Evolutionary conservation across 2,888 invertebrate genomes (phyloP), one percentile per base, ranked within the genome.

Genomic region (Lapara coniferarum): DNA sequence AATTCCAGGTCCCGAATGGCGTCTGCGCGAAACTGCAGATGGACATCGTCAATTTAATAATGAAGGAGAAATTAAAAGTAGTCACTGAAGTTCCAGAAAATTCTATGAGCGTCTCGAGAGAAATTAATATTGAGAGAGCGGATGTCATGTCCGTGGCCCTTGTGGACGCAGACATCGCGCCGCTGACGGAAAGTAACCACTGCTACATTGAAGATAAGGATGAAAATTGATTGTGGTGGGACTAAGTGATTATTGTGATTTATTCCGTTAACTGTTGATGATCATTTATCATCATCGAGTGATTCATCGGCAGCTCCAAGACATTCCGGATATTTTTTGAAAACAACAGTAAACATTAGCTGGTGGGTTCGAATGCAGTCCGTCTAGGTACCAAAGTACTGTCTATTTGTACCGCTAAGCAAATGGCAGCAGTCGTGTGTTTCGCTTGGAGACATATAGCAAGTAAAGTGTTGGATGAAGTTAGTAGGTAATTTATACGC

Each of bases 1-100:
- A 37, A 37, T 37, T 37, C 71, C 84, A 86, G 52, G 70, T 90
- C 5, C 82, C 90, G 0, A 73, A 76, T 19, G 83, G 86, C 0
- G 69, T 73, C 0, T 82, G 82, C 56, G 79, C 80, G 0, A 82
- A 84, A 70, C 74, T 90, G 0, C 91, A 91, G 75, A 76, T 86
- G 69, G 89, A 90, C 4, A 87, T 91, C 0, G 81, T 91, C 0
- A 87, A 84, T 66, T 71, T 85, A 4, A 86, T 91, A 16, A 82
- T 90, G 79, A 85, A 75, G 13, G 84, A 86, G 0, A 85, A 87
- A 12, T 49, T 70, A 0, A 69, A 5, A 57, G 14, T 6, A 19
- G 16, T 19, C 5, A 12, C 19, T 2, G n/a, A 44, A 10, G 46
- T 63, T 19, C 63, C 19, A 19, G 68, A 68, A 8, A 52, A 4